Conservation (phyloP, 1,140 invertebrate species). For the Cherax destructor region DNA sequence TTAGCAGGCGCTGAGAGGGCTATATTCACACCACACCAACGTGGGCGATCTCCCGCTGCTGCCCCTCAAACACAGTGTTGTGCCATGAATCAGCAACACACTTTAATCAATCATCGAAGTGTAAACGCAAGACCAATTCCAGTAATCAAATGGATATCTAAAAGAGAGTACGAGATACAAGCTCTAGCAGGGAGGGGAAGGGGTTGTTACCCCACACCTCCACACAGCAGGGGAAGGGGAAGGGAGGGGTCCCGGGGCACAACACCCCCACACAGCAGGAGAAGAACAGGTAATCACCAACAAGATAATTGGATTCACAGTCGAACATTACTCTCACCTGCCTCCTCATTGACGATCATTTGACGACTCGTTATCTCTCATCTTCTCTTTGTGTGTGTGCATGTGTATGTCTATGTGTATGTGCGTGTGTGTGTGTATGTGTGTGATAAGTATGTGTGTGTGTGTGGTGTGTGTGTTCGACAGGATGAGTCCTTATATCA, state of each 20-base stretch:
- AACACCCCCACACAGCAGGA: conserved; percentile 20
- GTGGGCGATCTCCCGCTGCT: not conserved
- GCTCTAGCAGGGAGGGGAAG: not conserved
- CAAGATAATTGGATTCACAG: conserved; percentile 61
- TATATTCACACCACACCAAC: not conserved
- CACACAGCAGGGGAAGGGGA: not conserved
- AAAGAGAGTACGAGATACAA: conserved; percentile 8
- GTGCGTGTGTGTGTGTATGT: too few relatives aligned
- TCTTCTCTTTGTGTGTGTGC: conserved; percentile 13
- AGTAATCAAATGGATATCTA: conserved; percentile 19
- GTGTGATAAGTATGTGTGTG: too few relatives aligned
- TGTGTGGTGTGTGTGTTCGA: too few relatives aligned
- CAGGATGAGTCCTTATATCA: not conserved
- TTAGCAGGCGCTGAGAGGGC: too few relatives aligned
- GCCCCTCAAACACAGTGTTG: not conserved
- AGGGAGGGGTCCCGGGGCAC: not conserved
- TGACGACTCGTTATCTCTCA: conserved; percentile 47
- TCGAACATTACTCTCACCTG: conserved; percentile 38
- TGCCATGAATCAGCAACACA: conserved; percentile 4
- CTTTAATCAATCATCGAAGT: conserved; percentile 5
- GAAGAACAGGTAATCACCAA: conserved; percentile 48
- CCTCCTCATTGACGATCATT: conserved; percentile 50
- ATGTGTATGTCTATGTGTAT: too few relatives aligned
- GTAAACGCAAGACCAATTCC: conserved; percentile 22
- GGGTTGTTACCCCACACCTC: not conserved